Conservation (phyloP, 2,113 vertebrate species). For the Cathartes aura region DNA sequence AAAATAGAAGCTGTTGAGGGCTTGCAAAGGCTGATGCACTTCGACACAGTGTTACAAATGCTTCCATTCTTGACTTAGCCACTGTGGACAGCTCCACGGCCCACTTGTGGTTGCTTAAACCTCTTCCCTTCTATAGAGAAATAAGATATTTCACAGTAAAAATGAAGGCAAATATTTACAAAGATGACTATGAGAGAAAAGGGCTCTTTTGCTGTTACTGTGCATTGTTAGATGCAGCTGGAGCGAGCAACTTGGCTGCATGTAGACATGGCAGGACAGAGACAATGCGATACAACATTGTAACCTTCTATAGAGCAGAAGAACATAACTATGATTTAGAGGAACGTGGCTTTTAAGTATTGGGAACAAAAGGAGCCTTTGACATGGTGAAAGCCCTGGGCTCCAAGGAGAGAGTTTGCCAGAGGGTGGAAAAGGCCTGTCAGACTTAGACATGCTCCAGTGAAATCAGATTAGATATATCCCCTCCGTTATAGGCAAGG, state of each 20-base stretch:
- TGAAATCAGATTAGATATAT: background rate
- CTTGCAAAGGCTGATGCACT: background rate
- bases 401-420: fast-evolving
- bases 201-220: background rate
- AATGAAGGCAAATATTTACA: background rate
- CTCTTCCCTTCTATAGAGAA: background rate
- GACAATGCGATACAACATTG: fast-evolving
- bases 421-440: background rate
- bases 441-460: background rate
- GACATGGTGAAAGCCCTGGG: background rate
- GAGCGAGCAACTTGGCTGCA: background rate
- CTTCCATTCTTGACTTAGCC: background rate
- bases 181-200: background rate
- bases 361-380: background rate
- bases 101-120: background rate
- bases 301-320: background rate
- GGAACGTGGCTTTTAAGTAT: fast-evolving
- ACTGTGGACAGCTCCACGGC: background rate
- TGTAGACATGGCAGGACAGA: fast-evolving
- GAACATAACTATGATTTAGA: background rate
- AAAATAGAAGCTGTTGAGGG: background rate
- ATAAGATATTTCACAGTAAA: background rate
- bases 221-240: background rate
- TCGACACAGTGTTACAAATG: background rate
- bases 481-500: fast-evolving